Evolutionary conservation across 2,888 invertebrate species (phyloP), one percentile per base, ranked within the genome.

Genomic region (Stenurella melanura): DNA sequence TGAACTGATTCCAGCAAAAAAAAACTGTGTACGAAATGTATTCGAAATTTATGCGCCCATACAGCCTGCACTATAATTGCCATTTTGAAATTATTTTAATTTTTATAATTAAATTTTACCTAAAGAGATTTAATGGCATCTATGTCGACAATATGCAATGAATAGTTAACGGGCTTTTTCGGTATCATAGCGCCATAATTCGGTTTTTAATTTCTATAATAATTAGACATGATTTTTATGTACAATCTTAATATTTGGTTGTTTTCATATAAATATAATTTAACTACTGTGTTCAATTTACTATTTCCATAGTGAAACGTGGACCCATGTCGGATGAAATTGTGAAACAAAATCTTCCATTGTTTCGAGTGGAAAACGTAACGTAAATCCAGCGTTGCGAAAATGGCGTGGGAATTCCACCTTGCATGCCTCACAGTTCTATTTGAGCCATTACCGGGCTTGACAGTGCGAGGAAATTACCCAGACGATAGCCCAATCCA

Each of bases 401-500:
- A 75, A 78, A 80, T 69, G 78, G 75, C 82, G 80, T 83, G 82
- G 82, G 83, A 83, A 82, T 78, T 78, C 75, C 78, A 73, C 77
- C 76, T 78, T 75, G 75, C 77, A 71, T 66, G 77, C 69, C 71
- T 69, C 75, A 61, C 70, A 75, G 77, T 78, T 77, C 80, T 78
- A 81, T 82, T 83, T 78, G 78, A 75, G 75, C 81, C 81, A 81
- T 81, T 79, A 81, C 81, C 80, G 80, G 79, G 77, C 81, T 74
- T 79, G 80, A 71, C 77, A 77, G 79, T 75, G 81, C 78, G 79
- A 81, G 82, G 80, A 83, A 82, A 83, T 83, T 83, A 81, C 81
- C 81, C 78, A 81, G 82, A 81, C 82, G 83, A 83, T 81, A 73
- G 81, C 80, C 79, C 80, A 77, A 81, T 82, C 77, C 82, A 82